Evolutionary conservation across 2,797 vertebrate genomes (phyloP), one percentile per base, ranked within the genome.

Genomic region (Limnodromus scolopaceus): DNA sequence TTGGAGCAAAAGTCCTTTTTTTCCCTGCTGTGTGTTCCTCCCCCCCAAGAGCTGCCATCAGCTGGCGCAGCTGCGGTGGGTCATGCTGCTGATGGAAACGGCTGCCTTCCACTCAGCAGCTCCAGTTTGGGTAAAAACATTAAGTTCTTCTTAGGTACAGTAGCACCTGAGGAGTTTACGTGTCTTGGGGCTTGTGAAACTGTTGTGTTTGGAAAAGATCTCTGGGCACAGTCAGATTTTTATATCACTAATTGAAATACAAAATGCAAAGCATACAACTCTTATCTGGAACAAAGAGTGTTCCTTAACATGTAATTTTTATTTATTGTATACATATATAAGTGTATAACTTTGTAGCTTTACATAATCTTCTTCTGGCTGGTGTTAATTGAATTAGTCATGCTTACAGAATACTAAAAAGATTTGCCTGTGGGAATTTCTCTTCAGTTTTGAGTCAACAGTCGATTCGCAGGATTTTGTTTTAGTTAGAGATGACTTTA

Each of bases 371-470:
- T 78, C 30, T 48, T 25, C 69, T 86, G 69, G n/a, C 76, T 80
- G 85, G 48, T 93, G 89, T 91, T 96, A 93, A 96, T 92, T 95
- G 89, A 95, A 93, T 96, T 91, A 94, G 72, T 68, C 46, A 69
- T 20, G 66, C 82, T 78, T 28, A 16, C 7, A 41, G 87, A 93
- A 68, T 77, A 38, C 69, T 78, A 9, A 92, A 87, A 75, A 75
- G 65, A 39, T 65, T 90, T 69, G 54, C 91, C 82, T 19, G 1
- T 81, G 89, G 96, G 95, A 92, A 53, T 89, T 87, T 86, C 72
- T 78, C 68, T 36, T 91, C n/a, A 20, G 38, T 63, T 91, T 78
- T 78, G 87, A 96, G 82, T 95, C 93, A 89, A 81, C 65, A 84
- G 78, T 80, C 16, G 4, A 43, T 90, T 88, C 43, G 46, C 27